Base-by-base conservation (phyloP, 2,888 invertebrate species). In the Trissolcus brochymenae region DNA sequence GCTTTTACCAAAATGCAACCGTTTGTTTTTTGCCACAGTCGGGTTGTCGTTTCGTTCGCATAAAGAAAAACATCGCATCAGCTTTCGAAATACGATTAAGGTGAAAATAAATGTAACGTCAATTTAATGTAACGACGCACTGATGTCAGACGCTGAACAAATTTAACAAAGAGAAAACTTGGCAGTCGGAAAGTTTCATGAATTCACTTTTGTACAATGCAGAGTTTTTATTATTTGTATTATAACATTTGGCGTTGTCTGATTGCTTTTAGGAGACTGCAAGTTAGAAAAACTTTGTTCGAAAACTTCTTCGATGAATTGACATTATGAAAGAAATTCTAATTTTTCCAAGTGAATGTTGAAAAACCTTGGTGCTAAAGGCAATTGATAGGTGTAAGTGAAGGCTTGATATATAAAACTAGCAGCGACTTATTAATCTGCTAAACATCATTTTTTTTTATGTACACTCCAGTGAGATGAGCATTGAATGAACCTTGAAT, bases 91-190 rank as follows among this genome's bases (percentile, higher is more conserved):
- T 72, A 72, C 49, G 41, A 25, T 65, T 73, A 60, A 73, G 49
- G 29, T 13, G 19, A 9, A 53, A 59, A 59, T 54, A 40, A 57
- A 57, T 71, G 62, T 61, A 70, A 51, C 7, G 70, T 64, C 64
- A 71, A 57, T 71, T 71, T 71, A 71, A 64, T 62, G 71, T 64
- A 71, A 71, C 13, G 56, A 70, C 21, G 41, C 14, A n/a, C 13
- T 1, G 29, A 56, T 7, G 29, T 46, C 29, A 51, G n/a, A 53
- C 40, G 19, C 19, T 1, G 14, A 65, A 49, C 40, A 55, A 35
- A 19, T 50, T 29, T 56, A 11, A 17, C 46, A 9, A 35, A 46
- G 17, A 25, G 16, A 50, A 53, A 51, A 49, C 46, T 46, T 55
- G 13, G 17, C 35, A 25, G 19, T 25, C 14, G 6, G n/a, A 67